Evolutionary conservation across 2,888 invertebrate species (phyloP).

Genomic region (Epistrophella euchroma): DNA sequence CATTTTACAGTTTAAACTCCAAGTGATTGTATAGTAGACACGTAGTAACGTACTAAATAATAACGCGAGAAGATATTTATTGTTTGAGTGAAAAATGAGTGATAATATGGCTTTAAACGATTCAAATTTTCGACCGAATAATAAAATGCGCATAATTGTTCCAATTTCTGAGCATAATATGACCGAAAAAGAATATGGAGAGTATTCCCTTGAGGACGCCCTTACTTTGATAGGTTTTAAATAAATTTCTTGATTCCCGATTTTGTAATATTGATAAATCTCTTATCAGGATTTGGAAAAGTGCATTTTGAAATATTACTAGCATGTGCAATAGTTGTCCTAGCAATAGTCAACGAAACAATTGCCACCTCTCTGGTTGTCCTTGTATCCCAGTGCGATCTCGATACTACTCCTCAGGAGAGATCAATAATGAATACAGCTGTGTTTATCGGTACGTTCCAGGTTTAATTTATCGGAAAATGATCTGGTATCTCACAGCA

Average conservation of each 20-base stretch:
- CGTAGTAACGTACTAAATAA: neutral
- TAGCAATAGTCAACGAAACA: conserved; percentile 89
- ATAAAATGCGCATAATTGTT: neutral
- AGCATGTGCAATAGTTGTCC: conserved; percentile 86
- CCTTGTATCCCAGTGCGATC: conserved; percentile 89
- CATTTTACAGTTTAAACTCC: neutral
- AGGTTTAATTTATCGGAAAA: neutral
- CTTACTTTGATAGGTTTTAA: conserved; percentile 51
- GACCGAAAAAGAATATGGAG: neutral
- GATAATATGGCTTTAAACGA: conserved; percentile 28
- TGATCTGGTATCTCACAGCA: too few relatives aligned
- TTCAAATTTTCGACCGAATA: neutral
- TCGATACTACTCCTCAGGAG: conserved; percentile 85
- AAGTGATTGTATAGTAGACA: neutral
- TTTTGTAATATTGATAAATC: neutral
- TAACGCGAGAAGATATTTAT: neutral
- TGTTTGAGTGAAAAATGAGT: neutral
- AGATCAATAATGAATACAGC: conserved; percentile 88
- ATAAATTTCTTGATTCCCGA: neutral
- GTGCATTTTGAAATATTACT: conserved; percentile 87
- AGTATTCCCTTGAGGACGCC: conserved; percentile 48
- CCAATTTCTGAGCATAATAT: conserved; percentile 13
- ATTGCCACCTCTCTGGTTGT: conserved; percentile 88
- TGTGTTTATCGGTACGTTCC: conserved; percentile 86
- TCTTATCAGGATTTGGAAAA: conserved; percentile 86